These are phyloP conservation scores for Butorides virescens DNA, from an alignment of 2,113 vertebrate species.

Conservation along the genomic window DNA sequence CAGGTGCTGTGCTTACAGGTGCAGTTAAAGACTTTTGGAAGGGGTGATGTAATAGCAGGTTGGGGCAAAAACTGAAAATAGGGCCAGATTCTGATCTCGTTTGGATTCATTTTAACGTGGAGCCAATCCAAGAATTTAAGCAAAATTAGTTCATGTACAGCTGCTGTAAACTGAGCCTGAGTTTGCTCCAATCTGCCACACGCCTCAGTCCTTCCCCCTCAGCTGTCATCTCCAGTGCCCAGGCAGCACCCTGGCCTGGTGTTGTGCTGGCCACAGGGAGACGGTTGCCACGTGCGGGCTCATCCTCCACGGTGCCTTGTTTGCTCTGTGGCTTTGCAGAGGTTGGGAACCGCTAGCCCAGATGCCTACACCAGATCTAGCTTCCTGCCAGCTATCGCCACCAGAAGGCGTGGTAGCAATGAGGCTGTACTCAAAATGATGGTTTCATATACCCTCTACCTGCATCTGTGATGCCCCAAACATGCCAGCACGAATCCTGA, in stretches of 20 bases:
- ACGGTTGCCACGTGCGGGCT: accelerated
- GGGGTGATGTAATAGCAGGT: background rate
- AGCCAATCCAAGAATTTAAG: background rate
- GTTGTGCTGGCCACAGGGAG: background rate
- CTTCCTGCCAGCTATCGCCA: background rate
- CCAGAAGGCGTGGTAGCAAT: background rate
- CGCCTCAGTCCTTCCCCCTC: background rate
- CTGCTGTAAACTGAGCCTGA: background rate
- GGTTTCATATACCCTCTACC: background rate
- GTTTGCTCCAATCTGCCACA: background rate
- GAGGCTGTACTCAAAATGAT: background rate
- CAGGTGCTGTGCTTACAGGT: background rate
- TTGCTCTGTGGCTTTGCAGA: background rate
- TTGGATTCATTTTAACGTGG: background rate
- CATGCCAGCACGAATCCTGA: background rate
- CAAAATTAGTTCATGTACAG: background rate
- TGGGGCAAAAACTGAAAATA: background rate
- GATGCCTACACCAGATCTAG: background rate
- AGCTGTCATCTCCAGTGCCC: background rate
- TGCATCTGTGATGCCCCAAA: background rate
- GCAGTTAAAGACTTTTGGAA: background rate
- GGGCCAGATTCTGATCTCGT: background rate
- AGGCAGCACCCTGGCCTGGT: background rate
- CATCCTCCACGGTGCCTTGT: background rate
- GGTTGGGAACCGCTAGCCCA: accelerated